A percentile compares a stretch with the other conserved stretches of the same genome.
These are phyloP conservation scores for Macroramphosus scolopax DNA, from an alignment of 2,797 vertebrate species.

Conservation along the genomic window DNA sequence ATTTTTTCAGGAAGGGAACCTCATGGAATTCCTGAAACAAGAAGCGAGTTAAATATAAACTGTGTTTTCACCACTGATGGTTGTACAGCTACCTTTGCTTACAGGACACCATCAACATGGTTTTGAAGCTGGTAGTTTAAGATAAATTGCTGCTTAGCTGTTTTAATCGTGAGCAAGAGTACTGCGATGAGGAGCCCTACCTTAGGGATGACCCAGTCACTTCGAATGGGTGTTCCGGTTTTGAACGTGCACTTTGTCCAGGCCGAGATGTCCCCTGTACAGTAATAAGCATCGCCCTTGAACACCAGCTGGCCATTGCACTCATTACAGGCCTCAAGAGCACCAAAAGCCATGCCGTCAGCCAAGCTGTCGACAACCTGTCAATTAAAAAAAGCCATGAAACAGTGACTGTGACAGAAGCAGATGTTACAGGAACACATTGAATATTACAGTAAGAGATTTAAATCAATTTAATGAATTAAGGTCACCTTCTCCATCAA, in stretches of 20 bases:
- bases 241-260: conserved; percentile 97
- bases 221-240: conserved; percentile 83
- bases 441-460: too few species aligned
- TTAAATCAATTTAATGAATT: too few species aligned
- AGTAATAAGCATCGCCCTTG: conserved; percentile 91
- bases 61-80: too few species aligned
- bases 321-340: conserved; percentile 85
- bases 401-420: too few species aligned
- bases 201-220: conserved; percentile 92
- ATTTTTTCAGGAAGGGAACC: conserved; percentile 92
- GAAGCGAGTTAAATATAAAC: background rate
- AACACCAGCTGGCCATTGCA: conserved; percentile 93
- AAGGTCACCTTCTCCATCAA: too few species aligned
- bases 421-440: too few species aligned
- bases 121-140: too few species aligned
- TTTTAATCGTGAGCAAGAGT: too few species aligned
- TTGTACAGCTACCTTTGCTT: too few species aligned
- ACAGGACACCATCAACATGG: too few species aligned
- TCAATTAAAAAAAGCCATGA: conserved; percentile 11
- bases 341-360: conserved; percentile 92
- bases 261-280: conserved; percentile 90
- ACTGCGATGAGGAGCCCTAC: conserved; percentile 62
- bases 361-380: conserved; percentile 92
- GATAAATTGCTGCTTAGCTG: too few species aligned
- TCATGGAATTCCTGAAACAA: conserved; percentile 87